These are phyloP conservation scores for Macrobrachium nipponense DNA, from an alignment of 1,140 invertebrate species.

Conservation along the genomic window DNA sequence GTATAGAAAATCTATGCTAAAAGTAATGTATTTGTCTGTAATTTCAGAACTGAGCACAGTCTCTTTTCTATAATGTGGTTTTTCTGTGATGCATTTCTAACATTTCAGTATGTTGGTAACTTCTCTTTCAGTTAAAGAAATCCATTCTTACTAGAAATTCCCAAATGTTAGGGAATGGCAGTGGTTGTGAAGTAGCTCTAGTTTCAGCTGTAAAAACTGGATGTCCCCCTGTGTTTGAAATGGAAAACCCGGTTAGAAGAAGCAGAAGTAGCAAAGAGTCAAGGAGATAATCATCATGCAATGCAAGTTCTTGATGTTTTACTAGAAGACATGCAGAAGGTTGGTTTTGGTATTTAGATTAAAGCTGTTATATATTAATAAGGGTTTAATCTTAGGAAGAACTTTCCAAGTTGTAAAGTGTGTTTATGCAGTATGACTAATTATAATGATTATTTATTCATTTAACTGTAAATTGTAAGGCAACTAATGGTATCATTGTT, in stretches of 20 bases:
- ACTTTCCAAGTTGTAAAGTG: too few species aligned
- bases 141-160: conserved; percentile 8
- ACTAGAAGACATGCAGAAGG: conserved; percentile 25
- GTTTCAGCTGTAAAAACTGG: conserved; percentile 4
- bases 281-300: conserved; percentile 11
- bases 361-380: background rate
- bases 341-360: background rate
- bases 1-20: too few species aligned
- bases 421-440: too few species aligned
- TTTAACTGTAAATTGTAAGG: too few species aligned
- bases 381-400: too few species aligned
- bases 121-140: conserved; percentile 30
- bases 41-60: too few species aligned
- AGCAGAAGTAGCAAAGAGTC: conserved; percentile 31
- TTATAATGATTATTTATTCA: too few species aligned
- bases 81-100: too few species aligned
- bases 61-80: too few species aligned
- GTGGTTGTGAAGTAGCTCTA: conserved; percentile 17
- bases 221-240: background rate
- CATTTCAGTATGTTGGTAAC: too few species aligned
- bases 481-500: too few species aligned
- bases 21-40: too few species aligned
- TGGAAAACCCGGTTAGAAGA: conserved; percentile 29
- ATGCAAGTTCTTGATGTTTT: conserved; percentile 6
- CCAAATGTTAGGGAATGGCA: background rate